Base-by-base conservation (phyloP, 2,113 vertebrate genomes). In the Chaenocephalus aceratus region DNA sequence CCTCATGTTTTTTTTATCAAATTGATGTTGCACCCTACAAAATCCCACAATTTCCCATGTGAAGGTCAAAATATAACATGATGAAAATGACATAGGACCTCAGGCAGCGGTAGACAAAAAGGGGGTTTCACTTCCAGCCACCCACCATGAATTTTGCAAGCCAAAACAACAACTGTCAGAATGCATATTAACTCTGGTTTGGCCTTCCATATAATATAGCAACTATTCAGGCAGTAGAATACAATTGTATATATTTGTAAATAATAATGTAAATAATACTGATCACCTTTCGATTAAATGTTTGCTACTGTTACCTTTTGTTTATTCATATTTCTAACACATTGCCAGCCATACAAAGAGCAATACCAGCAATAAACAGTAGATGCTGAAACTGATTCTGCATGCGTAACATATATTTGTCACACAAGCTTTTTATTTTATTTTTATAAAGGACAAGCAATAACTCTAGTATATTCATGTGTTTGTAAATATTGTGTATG, bases 401-500 rank as follows among this genome's bases (percentile, higher is more conserved):
- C 30, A 75, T 77, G 83, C 60, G 72, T 53, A 56, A 14, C 56
- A 51, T 70, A 52, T 65, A 81, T 75, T 72, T 63, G 41, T 49
- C 4, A 45, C 15, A 71, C 67, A 15, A 56, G 54, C 34, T 67
- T 58, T 41, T 73, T 66, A 36, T 67, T 86, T 78, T 72, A 58
- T 1, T 30, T 30, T 30, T 30, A 18, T 56, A 46, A 65, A 62
- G 23, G 45, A 53, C 23, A 51, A n/a, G 46, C 11, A 16, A 60
- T 63, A 8, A 60, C 71, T 70, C 68, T 14, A 76, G 18, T 70
- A 53, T 79, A 85, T 85, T 81, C 70, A 70, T 78, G 41, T 86
- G 64, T 91, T 80, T 94, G 86, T 95, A 91, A 60, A 90, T 89
- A 92, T 65, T 90, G 61, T 88, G 44, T 77, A 65, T 92, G 89